Evolutionary conservation across 2,888 invertebrate species (phyloP).

Genomic region (Orchestes rusci): DNA sequence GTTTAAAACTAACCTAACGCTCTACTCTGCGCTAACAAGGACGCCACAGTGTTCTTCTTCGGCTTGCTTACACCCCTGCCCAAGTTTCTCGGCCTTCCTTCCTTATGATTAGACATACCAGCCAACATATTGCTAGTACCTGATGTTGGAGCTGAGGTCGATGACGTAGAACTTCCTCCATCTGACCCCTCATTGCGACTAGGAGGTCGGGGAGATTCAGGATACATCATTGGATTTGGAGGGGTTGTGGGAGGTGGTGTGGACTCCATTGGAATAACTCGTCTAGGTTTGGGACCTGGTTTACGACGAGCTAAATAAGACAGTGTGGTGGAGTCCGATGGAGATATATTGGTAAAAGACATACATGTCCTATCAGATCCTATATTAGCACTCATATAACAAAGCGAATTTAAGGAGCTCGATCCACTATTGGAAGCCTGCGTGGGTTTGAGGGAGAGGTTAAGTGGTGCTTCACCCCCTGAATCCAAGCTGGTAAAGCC

Average conservation of each 20-base stretch:
- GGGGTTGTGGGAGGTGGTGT: slow-evolving; percentile 43
- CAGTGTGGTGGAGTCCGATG: neutral
- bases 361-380: slow-evolving; percentile 50
- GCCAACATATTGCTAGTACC: slow-evolving; percentile 26
- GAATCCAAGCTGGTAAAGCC: slow-evolving; percentile 41
- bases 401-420: slow-evolving; percentile 50
- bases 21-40: slow-evolving; percentile 76
- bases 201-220: slow-evolving; percentile 55
- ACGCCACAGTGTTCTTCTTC: slow-evolving; percentile 89
- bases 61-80: slow-evolving; percentile 85
- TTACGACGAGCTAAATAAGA: slow-evolving; percentile 58
- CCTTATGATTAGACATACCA: slow-evolving; percentile 47
- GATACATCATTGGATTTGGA: slow-evolving; percentile 50
- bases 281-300: slow-evolving; percentile 63
- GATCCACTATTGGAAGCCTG: slow-evolving; percentile 26
- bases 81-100: slow-evolving; percentile 74
- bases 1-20: slow-evolving; percentile 52
- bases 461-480: slow-evolving; percentile 69
- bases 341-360: slow-evolving; percentile 34
- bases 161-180: slow-evolving; percentile 37
- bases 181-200: slow-evolving; percentile 44
- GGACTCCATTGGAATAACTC: slow-evolving; percentile 47
- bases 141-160: slow-evolving; percentile 31
- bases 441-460: slow-evolving; percentile 71
- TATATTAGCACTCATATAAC: slow-evolving; percentile 49